These are phyloP conservation scores for Iguana delicatissima DNA, from an alignment of 2,797 vertebrate species.

Conservation along the genomic window DNA sequence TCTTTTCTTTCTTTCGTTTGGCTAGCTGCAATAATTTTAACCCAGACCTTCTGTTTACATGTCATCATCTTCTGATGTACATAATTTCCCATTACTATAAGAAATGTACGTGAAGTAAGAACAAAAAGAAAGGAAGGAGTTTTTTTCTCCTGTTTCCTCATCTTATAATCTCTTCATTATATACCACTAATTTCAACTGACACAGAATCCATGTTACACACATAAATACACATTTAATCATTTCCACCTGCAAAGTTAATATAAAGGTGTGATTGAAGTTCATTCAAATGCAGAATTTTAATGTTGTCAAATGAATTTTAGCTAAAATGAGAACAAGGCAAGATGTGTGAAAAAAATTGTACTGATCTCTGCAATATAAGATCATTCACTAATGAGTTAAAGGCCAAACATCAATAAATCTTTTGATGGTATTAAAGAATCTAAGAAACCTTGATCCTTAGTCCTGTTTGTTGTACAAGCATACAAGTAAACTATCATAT, in stretches of 20 bases:
- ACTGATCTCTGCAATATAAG: neutral
- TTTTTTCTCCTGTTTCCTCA: neutral
- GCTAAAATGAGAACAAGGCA: neutral
- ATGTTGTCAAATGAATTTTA: constrained; percentile 8
- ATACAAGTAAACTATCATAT: neutral
- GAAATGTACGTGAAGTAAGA: neutral
- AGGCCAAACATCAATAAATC: neutral
- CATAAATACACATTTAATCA: constrained; percentile 19
- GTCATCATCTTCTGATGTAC: neutral
- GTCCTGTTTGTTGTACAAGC: neutral
- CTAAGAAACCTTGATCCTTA: neutral
- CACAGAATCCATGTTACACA: neutral
- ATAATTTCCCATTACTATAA: neutral
- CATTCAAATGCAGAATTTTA: neutral
- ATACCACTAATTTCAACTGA: neutral
- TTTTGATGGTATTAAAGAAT: neutral
- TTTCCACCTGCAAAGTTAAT: constrained; percentile 3
- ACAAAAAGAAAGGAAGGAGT: neutral
- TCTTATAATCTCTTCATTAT: neutral
- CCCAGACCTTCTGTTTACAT: too few relatives aligned
- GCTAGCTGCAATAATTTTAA: neutral
- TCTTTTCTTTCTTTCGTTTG: too few relatives aligned
- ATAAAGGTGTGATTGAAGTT: neutral
- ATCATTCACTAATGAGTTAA: neutral
- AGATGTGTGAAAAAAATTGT: neutral